phyloP scores from a whole-genome alignment of 2,797 vertebrate genomes.

The Leucoraja ocellata region DNA sequence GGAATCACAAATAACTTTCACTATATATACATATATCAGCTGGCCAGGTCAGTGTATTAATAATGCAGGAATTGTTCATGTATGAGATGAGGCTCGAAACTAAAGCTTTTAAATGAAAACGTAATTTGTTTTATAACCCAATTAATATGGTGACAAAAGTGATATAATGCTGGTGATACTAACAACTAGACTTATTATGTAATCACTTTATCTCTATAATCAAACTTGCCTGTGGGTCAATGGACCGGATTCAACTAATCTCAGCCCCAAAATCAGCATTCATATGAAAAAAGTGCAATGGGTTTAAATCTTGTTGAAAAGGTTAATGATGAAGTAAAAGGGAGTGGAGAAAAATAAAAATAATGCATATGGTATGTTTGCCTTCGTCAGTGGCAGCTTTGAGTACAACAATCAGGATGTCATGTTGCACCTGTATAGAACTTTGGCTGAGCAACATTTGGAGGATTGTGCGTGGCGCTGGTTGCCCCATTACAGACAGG shows the following conservation, averaged over 20 bases:
- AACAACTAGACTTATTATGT: not conserved
- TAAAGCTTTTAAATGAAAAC: not conserved
- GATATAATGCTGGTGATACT: not conserved
- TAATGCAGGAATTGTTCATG: not conserved
- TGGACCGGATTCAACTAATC: not conserved
- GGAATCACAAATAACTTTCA: not conserved
- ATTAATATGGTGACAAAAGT: not conserved
- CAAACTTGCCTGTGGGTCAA: not conserved
- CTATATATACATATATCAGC: not conserved
- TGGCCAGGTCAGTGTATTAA: not conserved
- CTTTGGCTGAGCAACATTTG: too few species aligned
- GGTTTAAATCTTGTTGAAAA: too few species aligned
- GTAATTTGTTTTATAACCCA: not conserved
- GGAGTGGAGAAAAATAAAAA: too few species aligned
- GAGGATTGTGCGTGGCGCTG: too few species aligned
- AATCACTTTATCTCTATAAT: not conserved
- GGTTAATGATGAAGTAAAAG: not conserved
- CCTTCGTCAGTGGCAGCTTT: too few species aligned
- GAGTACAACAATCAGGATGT: too few species aligned
- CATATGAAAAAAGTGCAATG: not conserved
- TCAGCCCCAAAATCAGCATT: not conserved
- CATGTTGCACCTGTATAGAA: too few species aligned
- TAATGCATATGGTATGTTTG: too few species aligned
- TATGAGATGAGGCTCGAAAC: not conserved
- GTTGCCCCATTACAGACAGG: too few species aligned